Evolutionary conservation across 2,113 vertebrate genomes (phyloP).

Genomic region (Enhydra lutris): DNA sequence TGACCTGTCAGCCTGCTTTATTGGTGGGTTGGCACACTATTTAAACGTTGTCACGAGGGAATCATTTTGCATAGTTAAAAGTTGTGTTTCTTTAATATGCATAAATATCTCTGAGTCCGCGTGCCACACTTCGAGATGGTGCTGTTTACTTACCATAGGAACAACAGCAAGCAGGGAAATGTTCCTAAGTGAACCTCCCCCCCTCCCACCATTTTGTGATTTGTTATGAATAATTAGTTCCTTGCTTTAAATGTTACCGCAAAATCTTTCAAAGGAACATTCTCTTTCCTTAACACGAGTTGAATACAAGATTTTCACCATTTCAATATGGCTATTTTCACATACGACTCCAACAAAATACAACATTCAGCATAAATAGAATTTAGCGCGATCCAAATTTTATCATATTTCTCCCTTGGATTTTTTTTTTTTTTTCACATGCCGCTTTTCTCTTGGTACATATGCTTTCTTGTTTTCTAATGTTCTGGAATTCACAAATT

Average conservation of each 20-base stretch:
- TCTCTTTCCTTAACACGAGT: slow-evolving; percentile 73
- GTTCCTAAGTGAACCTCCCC: neutral
- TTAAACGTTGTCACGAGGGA: slow-evolving; percentile 45
- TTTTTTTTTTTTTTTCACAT: slow-evolving; percentile 45
- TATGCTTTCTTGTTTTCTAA: slow-evolving; percentile 71
- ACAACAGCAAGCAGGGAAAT: slow-evolving; percentile 34
- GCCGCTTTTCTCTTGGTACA: slow-evolving; percentile 54
- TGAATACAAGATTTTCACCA: slow-evolving; percentile 74
- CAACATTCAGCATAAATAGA: slow-evolving; percentile 80
- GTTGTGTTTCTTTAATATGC: slow-evolving; percentile 52
- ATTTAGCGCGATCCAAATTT: slow-evolving; percentile 76
- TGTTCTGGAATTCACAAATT: slow-evolving; percentile 70
- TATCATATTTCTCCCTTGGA: slow-evolving; percentile 66
- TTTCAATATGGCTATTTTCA: slow-evolving; percentile 79
- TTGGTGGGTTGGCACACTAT: neutral
- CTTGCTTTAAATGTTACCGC: slow-evolving; percentile 67
- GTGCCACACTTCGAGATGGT: neutral
- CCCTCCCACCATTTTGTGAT: slow-evolving; percentile 49
- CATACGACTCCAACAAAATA: slow-evolving; percentile 78
- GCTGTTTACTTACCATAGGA: slow-evolving; percentile 53
- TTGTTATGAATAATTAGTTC: slow-evolving; percentile 52
- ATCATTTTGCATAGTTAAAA: slow-evolving; percentile 26
- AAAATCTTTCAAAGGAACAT: slow-evolving; percentile 80
- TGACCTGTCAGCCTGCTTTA: slow-evolving; percentile 30
- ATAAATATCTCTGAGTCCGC: slow-evolving; percentile 1